phyloP scores from a whole-genome alignment of 2,113 vertebrate genomes.

The Conger conger region DNA sequence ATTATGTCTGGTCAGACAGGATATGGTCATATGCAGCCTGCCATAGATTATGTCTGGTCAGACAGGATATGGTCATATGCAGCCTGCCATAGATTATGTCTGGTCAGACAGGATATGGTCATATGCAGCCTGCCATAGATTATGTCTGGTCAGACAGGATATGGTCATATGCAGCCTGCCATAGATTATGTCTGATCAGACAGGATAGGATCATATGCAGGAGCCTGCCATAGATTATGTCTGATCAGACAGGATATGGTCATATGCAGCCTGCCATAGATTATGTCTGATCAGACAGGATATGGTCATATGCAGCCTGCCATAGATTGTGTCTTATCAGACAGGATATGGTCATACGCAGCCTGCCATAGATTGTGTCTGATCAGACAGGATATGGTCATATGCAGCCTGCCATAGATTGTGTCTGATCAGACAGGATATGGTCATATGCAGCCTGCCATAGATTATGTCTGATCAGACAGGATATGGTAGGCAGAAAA shows the following conservation, averaged over 20 bases:
- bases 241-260: background rate
- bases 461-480: background rate
- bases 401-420: background rate
- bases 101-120: background rate
- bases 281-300: background rate
- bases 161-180: background rate
- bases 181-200: background rate
- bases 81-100: background rate
- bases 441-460: background rate
- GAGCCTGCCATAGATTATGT: background rate
- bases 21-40: background rate
- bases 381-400: background rate
- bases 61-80: background rate
- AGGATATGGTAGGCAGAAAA: background rate
- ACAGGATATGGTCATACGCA: background rate
- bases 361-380: background rate
- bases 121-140: background rate
- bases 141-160: background rate
- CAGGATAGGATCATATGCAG: too few species aligned
- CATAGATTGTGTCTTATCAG: background rate
- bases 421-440: background rate
- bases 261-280: background rate
- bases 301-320: background rate
- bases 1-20: background rate
- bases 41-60: background rate